These are phyloP conservation scores for Tetranychus truncatus DNA, from an alignment of 2,888 invertebrate species.

Conservation along the genomic window DNA sequence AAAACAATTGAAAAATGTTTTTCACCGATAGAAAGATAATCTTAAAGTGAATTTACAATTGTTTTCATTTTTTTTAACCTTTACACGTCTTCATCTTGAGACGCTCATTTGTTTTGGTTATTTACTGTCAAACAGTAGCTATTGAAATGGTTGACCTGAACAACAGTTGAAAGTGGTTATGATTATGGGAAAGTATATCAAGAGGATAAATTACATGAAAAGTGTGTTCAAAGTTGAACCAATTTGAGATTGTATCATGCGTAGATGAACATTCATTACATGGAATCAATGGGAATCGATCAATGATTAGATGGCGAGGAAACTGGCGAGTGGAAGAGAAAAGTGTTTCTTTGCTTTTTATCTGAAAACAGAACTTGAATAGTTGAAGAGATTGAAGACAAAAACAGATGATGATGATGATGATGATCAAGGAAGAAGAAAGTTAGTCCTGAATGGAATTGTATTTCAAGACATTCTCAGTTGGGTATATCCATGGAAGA, in stretches of 20 bases:
- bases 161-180: background rate
- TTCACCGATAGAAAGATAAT: too few relatives aligned
- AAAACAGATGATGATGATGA: background rate
- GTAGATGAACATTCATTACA: background rate
- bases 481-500: background rate
- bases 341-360: background rate
- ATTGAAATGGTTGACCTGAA: too few relatives aligned
- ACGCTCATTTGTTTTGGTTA: too few relatives aligned
- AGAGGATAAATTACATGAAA: background rate
- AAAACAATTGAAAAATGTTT: too few relatives aligned
- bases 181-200: background rate
- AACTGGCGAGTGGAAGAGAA: background rate
- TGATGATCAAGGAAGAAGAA: background rate
- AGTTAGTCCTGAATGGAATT: background rate
- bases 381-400: background rate
- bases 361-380: background rate
- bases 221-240: too few relatives aligned
- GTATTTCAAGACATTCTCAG: slow-evolving; percentile 1
- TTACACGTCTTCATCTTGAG: too few relatives aligned
- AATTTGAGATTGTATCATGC: background rate
- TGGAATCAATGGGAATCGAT: background rate
- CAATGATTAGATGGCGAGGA: background rate
- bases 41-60: too few relatives aligned
- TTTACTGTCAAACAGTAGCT: too few relatives aligned
- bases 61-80: too few relatives aligned